Percentiles rank a stretch among this genome's conserved stretches.
These are phyloP conservation scores for Drosophila monieri DNA, from an alignment of 2,888 invertebrate genomes.

Conservation along the genomic window DNA sequence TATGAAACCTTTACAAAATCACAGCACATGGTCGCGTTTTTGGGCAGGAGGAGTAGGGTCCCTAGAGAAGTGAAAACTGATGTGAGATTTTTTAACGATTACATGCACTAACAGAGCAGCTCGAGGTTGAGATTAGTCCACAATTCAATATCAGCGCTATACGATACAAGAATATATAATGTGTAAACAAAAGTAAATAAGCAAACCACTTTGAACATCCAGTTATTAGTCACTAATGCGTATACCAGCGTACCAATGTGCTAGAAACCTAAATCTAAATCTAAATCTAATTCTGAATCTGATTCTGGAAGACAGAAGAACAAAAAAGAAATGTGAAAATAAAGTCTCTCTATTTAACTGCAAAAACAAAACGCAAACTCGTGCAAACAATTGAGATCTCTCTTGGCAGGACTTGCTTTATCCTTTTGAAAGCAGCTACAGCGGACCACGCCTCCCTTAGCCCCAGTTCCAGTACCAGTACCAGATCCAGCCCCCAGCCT, in stretches of 20 bases:
- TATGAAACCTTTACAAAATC: conserved; percentile 40
- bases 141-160: conserved; percentile 2
- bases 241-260: conserved; percentile 62
- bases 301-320: conserved; percentile 25
- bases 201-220: conserved; percentile 39
- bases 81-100: conserved; percentile 21
- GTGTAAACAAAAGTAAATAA: conserved; percentile 24
- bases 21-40: conserved; percentile 9
- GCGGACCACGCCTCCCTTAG: conserved; percentile 13
- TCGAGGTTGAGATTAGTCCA: conserved; percentile 18
- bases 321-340: conserved; percentile 70
- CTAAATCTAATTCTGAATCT: conserved; percentile 23
- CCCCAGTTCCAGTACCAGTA: neutral
- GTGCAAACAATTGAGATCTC: conserved; percentile 28
- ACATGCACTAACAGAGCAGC: conserved; percentile 27
- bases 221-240: conserved; percentile 60
- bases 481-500: conserved; percentile 10
- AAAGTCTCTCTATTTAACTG: conserved; percentile 81
- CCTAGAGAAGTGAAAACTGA: conserved; percentile 40
- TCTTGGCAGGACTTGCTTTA: conserved; percentile 42
- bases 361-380: conserved; percentile 48
- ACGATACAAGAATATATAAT: conserved; percentile 41
- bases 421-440: conserved; percentile 49
- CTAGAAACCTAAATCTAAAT: conserved; percentile 51
- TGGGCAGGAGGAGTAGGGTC: conserved; percentile 15